Conservation (phyloP, 2,113 vertebrate species). For the Polyodon spathula region DNA sequence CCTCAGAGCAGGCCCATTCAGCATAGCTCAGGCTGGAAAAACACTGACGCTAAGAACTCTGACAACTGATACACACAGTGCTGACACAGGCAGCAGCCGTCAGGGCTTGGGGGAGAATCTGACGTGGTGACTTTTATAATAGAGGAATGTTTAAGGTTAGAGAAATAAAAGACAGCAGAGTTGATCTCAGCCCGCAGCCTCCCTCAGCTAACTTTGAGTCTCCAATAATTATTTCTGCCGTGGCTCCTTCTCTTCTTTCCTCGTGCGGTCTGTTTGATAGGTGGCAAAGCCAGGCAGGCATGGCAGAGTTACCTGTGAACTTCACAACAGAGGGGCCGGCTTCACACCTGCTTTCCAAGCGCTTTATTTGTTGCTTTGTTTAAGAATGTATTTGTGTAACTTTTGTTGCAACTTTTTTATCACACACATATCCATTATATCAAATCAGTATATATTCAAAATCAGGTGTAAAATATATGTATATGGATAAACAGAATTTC, state of each 20-base stretch:
- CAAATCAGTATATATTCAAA: too few relatives aligned
- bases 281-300: constrained; percentile 61
- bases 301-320: constrained; percentile 60
- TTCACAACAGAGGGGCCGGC: constrained; percentile 52
- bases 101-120: constrained; percentile 56
- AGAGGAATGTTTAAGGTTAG: constrained; percentile 71
- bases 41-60: constrained; percentile 53
- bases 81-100: constrained; percentile 55
- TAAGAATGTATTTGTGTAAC: too few relatives aligned
- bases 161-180: constrained; percentile 64
- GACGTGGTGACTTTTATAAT: constrained; percentile 70
- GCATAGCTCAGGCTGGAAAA: constrained; percentile 57
- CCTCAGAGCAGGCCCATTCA: neutral
- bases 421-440: too few relatives aligned
- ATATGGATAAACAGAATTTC: too few relatives aligned
- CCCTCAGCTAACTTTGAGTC: constrained; percentile 55
- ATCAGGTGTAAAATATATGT: too few relatives aligned
- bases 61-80: constrained; percentile 57
- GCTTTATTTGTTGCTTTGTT: too few relatives aligned
- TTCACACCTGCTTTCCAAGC: constrained; percentile 44
- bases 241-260: constrained; percentile 41
- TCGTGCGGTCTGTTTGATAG: constrained; percentile 60
- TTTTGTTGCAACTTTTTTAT: too few relatives aligned
- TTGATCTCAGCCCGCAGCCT: constrained; percentile 71
- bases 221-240: constrained; percentile 74